Evolutionary conservation across 2,888 invertebrate genomes (phyloP), one percentile per base, ranked within the genome.

Genomic region (Julus scandinavius): DNA sequence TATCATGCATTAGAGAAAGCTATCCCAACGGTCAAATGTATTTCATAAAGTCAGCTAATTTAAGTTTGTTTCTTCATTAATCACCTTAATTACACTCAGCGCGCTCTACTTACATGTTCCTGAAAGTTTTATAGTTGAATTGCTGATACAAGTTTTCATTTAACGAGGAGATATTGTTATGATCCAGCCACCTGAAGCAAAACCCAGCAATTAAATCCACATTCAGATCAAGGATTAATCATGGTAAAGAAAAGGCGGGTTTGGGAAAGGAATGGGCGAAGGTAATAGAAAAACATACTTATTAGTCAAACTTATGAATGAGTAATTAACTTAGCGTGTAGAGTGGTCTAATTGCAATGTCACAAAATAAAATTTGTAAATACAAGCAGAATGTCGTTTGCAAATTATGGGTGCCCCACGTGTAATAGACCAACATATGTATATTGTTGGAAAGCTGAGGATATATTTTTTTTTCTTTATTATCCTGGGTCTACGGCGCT

Each of bases 101-200:
- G 6, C n/a, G n/a, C 11, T 84, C 45, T 84, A 50, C 85, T 85
- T 85, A 85, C 85, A 85, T 85, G 29, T 85, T 85, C 49, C 45
- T 45, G 85, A 17, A 45, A n/a, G 85, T 85, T 20, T 49, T 49
- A n/a, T 85, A 85, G n/a, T 85, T 85, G 13, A 85, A 85, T 45
- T 85, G 45, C 50, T 85, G 85, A 85, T 85, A 50, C 45, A 85
- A 29, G 85, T 45, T 50, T 85, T 85, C 85, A 45, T 45, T 29
- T 85, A 85, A 50, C 85, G 49, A 85, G 85, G 85, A 49, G 45
- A 85, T 85, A 49, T 85, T 85, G 50, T 85, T 85, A 13, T 85
- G 29, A 85, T 85, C 85, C 85, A 85, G 41, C 85, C 85, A 85
- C 85, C 85, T 85, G 29, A 45, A 85, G 85, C 6, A 45, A 54